phyloP scores from a whole-genome alignment of 2,888 invertebrate species.

The Lycocerus yunnanus region DNA sequence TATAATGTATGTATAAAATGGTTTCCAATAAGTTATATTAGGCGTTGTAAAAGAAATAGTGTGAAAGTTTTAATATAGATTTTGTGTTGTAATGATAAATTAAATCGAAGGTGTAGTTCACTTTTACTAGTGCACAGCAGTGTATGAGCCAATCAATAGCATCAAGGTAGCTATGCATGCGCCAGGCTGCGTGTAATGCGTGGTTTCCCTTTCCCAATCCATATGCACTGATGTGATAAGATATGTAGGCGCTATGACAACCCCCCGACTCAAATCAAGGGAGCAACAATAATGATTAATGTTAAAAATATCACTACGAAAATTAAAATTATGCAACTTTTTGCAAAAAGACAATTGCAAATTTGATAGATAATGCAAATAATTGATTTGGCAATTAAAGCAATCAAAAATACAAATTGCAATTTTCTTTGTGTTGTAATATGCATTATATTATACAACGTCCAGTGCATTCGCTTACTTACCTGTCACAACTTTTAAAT shows the following conservation, averaged over 20 bases:
- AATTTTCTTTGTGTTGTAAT: neutral
- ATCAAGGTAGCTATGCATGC: constrained; percentile 40
- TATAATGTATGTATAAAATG: no score
- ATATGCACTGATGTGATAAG: constrained; percentile 33
- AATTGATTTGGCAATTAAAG: neutral
- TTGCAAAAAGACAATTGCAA: neutral
- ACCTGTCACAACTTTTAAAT: constrained; percentile 30
- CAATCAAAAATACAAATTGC: neutral
- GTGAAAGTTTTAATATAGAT: neutral
- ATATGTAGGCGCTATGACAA: constrained; percentile 30
- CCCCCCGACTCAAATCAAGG: constrained; percentile 24
- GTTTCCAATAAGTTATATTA: neutral
- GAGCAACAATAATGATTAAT: constrained; percentile 1
- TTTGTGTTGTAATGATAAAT: constrained; percentile 12
- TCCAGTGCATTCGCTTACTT: constrained; percentile 11
- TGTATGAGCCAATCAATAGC: constrained; percentile 39
- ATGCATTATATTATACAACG: neutral
- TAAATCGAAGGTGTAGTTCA: constrained; percentile 31
- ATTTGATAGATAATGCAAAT: neutral
- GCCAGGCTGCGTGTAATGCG: constrained; percentile 32
- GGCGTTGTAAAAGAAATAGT: neutral
- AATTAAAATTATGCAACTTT: neutral
- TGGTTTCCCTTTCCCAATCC: constrained; percentile 30
- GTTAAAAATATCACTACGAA: neutral
- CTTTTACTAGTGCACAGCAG: constrained; percentile 35